Base-by-base conservation (phyloP, 2,888 invertebrate species). In the Noctua janthina region DNA sequence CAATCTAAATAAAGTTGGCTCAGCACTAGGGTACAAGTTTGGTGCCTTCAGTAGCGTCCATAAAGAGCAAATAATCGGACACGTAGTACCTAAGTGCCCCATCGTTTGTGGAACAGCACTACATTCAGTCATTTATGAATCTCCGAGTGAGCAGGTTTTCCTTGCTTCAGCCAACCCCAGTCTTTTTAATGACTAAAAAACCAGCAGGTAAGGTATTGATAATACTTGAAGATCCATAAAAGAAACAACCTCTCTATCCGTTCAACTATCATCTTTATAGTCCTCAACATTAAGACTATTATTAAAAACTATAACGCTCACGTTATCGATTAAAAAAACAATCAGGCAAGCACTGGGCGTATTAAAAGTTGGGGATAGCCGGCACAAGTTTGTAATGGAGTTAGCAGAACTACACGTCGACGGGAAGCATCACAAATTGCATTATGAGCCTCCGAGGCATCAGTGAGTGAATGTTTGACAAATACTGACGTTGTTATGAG, bases 301-400 rank as follows among this genome's bases (percentile, higher is more conserved):
- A 83, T 54, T 80, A 54, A 62, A 79, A 72, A 51, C 15, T 23
- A 46, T 35, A 64, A 77, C 39, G 43, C 13, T 39, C 6, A 51
- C 17, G 39, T 64, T 62, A 76, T 78, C 76, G 70, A 74, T 84
- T 79, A 74, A 85, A 85, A 83, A 86, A 86, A 81, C 75, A 67
- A 71, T 81, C 73, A 51, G 23, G 56, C 51, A 51, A 39, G 35
- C 68, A 68, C 62, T 70, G 67, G 56, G 62, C 56, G 77, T 54
- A 84, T 81, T 89, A 87, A 87, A 87, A 89, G 76, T 87, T 78
- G 62, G 49, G 29, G 35, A 71, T 62, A 66, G 62, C 74, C 23
- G n/a, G 79, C 74, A 66, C 43, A 81, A 89, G 68, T 81, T 87
- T 77, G 70, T 87, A 87, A 87, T 87, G 78, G 75, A 87, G 89